Percentiles rank a stretch among this genome's conserved stretches.
These are phyloP conservation scores for Coranthus polyacanthus DNA, from an alignment of 2,797 vertebrate species.

Conservation along the genomic window DNA sequence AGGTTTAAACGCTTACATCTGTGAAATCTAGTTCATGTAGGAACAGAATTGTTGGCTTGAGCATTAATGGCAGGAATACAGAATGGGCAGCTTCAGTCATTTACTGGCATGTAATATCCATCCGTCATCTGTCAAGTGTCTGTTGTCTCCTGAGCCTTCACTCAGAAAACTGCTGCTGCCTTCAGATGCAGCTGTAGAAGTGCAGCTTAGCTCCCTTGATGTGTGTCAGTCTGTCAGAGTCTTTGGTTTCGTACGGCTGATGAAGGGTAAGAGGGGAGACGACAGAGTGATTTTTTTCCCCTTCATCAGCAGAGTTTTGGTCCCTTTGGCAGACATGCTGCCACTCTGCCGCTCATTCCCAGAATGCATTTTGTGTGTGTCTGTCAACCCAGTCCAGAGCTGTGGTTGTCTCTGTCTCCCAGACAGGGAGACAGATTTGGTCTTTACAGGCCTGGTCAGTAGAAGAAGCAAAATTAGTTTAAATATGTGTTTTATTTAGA, in stretches of 20 bases:
- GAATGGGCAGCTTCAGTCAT: slow-evolving; percentile 5
- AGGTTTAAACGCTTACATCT: slow-evolving; percentile 40
- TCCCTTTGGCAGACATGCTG: slow-evolving; percentile 65
- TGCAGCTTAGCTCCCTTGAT: slow-evolving; percentile 54
- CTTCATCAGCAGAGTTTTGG: slow-evolving; percentile 77
- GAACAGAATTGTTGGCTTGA: slow-evolving; percentile 10
- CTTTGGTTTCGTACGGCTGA: slow-evolving; percentile 54
- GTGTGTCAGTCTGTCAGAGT: slow-evolving; percentile 68
- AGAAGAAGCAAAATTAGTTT: slow-evolving; percentile 33
- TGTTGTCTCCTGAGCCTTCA: slow-evolving; percentile 21
- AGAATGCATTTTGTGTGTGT: slow-evolving; percentile 45
- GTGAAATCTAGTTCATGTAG: slow-evolving; percentile 17
- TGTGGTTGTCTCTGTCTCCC: too few relatives aligned
- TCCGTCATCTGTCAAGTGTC: slow-evolving; percentile 29
- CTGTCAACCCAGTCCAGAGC: slow-evolving; percentile 52
- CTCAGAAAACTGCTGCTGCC: slow-evolving; percentile 32
- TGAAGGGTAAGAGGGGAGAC: slow-evolving; percentile 21
- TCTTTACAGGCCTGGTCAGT: slow-evolving; percentile 34
- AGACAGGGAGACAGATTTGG: slow-evolving; percentile 59
- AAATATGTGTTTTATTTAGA: slow-evolving; percentile 24
- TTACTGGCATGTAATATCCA: slow-evolving; percentile 2
- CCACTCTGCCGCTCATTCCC: slow-evolving; percentile 54
- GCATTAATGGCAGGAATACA: slow-evolving; percentile 8
- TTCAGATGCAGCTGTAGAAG: slow-evolving; percentile 43
- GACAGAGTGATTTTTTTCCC: slow-evolving; percentile 55